These are phyloP conservation scores for Athene cunicularia DNA, from an alignment of 2,113 vertebrate genomes.

Conservation along the genomic window DNA sequence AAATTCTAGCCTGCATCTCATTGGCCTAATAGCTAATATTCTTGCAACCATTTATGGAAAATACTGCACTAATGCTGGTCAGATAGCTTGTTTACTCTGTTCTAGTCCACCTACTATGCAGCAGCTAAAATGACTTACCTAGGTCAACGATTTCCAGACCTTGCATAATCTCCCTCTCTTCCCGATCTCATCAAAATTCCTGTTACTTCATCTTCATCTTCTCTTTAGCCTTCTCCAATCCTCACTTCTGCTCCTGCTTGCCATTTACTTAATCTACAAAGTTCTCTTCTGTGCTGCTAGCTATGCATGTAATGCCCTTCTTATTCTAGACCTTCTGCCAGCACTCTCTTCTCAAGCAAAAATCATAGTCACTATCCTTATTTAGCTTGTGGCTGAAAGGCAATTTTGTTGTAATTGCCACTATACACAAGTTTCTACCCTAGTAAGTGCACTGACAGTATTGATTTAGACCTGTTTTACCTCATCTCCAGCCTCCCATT, in stretches of 20 bases:
- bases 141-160: not conserved
- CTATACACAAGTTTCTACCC: not conserved
- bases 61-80: not conserved
- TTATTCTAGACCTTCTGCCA: not conserved
- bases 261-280: not conserved
- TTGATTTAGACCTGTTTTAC: not conserved
- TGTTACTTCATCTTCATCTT: not conserved
- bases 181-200: not conserved
- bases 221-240: not conserved
- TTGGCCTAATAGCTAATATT: not conserved
- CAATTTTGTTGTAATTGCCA: not conserved
- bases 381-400: not conserved
- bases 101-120: not conserved
- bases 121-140: not conserved
- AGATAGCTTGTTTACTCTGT: not conserved
- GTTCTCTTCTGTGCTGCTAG: not conserved
- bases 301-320: not conserved
- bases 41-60: not conserved
- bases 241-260: not conserved
- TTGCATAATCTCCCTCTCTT: not conserved
- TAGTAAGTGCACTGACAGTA: not conserved
- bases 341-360: not conserved
- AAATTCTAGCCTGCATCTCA: not conserved
- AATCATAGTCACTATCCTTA: not conserved
- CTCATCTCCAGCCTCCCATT: not conserved